Evolutionary conservation across 2,797 vertebrate genomes (phyloP).

Genomic region (Crocidura indochinensis): DNA sequence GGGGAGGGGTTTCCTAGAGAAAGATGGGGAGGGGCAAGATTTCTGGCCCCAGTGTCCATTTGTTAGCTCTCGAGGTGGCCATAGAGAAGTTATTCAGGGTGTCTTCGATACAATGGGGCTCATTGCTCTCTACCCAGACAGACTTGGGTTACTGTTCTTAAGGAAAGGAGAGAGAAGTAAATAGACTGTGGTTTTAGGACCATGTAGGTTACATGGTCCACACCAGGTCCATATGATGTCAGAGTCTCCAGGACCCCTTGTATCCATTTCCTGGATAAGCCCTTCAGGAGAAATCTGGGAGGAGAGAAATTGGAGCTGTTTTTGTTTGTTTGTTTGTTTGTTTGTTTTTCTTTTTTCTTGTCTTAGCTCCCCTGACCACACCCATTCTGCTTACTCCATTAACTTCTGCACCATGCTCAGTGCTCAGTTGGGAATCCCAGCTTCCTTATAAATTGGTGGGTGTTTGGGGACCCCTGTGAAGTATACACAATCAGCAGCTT

Average conservation of each 20-base stretch:
- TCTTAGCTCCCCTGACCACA: too few species aligned
- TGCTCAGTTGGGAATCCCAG: background rate
- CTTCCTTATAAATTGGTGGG: background rate
- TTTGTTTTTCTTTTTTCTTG: background rate
- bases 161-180: background rate
- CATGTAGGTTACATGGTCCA: background rate
- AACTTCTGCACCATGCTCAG: background rate
- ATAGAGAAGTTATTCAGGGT: background rate
- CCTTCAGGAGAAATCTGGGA: background rate
- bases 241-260: too few species aligned
- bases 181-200: background rate
- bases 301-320: background rate
- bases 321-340: too few species aligned
- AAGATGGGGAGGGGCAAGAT: background rate
- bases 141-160: background rate
- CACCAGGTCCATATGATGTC: background rate
- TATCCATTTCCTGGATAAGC: background rate
- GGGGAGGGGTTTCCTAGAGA: background rate
- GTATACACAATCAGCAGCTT: accelerated
- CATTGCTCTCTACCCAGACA: background rate
- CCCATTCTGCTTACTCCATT: accelerated
- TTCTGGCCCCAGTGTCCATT: accelerated
- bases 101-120: background rate
- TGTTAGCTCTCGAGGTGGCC: background rate
- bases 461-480: background rate